Conservation (phyloP, 2,888 invertebrate genomes). For the Trissolcus brochymenae region DNA sequence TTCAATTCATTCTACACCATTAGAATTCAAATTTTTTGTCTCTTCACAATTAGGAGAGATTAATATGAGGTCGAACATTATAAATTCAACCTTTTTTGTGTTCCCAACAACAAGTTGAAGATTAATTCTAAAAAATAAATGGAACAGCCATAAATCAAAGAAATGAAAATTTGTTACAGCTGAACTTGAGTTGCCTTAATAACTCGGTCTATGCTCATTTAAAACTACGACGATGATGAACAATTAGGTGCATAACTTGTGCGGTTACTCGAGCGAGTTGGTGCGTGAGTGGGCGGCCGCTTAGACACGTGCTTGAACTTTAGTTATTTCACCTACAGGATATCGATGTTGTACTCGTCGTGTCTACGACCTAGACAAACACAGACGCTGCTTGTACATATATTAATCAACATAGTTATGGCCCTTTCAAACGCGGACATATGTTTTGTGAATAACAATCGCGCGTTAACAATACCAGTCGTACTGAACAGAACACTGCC, state of each 20-base stretch:
- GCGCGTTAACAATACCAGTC: not conserved
- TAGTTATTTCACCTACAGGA: constrained; percentile 35
- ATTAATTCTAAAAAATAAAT: too few species aligned
- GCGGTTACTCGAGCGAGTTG: constrained; percentile 19
- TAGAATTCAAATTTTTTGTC: too few species aligned
- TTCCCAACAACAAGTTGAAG: too few species aligned
- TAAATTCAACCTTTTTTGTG: too few species aligned
- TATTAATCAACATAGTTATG: constrained; percentile 41
- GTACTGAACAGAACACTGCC: not conserved
- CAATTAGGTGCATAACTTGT: constrained; percentile 39
- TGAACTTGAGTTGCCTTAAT: constrained; percentile 24
- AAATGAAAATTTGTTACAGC: constrained; percentile 20
- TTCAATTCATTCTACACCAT: too few species aligned
- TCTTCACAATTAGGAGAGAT: too few species aligned
- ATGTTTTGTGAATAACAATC: constrained; percentile 36
- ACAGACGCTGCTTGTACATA: constrained; percentile 27
- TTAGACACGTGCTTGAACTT: constrained; percentile 47
- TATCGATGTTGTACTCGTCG: constrained; percentile 35
- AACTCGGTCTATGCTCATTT: constrained; percentile 22
- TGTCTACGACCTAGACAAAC: constrained; percentile 39
- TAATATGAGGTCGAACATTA: too few species aligned
- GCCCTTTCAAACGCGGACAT: constrained; percentile 10
- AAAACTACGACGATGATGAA: constrained; percentile 36
- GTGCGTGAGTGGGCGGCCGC: constrained; percentile 37
- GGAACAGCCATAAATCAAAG: too few species aligned